Evolutionary conservation across 1,140 invertebrate genomes (phyloP).

Genomic region (Grapholita molesta): DNA sequence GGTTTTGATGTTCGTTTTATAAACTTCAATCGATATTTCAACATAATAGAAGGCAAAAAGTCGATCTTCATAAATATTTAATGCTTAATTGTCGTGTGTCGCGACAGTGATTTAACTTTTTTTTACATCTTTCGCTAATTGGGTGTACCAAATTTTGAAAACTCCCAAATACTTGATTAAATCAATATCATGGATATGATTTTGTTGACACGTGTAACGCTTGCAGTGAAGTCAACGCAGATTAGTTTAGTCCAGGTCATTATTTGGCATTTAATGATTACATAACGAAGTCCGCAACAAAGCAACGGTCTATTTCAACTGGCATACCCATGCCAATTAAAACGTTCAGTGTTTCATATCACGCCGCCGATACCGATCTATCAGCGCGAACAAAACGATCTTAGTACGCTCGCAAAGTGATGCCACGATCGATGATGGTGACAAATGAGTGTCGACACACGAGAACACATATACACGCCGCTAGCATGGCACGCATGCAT

Average conservation of each 20-base stretch:
- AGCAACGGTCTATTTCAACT: background rate
- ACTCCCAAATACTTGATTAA: too few species aligned
- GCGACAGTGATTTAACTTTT: too few species aligned
- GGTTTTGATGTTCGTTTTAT: too few species aligned
- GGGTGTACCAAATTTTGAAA: too few species aligned
- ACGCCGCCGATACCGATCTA: slow-evolving; percentile 28
- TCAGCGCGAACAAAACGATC: slow-evolving; percentile 33
- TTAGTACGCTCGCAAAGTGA: slow-evolving; percentile 35
- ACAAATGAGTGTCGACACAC: slow-evolving; percentile 66
- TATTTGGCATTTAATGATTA: background rate
- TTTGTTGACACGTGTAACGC: background rate
- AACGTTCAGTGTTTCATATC: slow-evolving; percentile 34
- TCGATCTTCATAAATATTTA: too few species aligned
- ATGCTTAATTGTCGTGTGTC: too few species aligned
- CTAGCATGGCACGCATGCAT: slow-evolving; percentile 46
- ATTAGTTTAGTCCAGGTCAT: background rate
- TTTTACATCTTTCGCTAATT: too few species aligned
- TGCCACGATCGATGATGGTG: slow-evolving; percentile 63
- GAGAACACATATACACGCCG: slow-evolving; percentile 37
- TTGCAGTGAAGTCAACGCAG: background rate
- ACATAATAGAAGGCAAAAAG: too few species aligned
- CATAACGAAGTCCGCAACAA: background rate
- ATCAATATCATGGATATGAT: too few species aligned
- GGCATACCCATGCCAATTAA: slow-evolving; percentile 31
- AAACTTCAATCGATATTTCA: too few species aligned